Percentiles rank a stretch among this genome's conserved stretches.
phyloP scores from a whole-genome alignment of 2,797 vertebrate genomes.

The Etheostoma perlongum region DNA sequence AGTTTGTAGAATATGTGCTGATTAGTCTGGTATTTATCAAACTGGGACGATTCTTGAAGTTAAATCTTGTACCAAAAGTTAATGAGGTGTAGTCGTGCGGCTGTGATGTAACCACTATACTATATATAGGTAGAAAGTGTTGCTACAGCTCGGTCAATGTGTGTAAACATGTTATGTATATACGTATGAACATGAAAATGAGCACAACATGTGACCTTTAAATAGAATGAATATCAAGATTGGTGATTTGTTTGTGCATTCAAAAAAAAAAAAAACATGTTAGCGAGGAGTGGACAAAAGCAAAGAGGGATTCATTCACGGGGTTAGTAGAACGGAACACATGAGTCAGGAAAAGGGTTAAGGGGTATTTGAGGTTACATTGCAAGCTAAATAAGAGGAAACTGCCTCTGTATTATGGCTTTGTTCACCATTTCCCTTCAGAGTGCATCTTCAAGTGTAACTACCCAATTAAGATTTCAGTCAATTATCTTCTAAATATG shows the following conservation, averaged over 20 bases:
- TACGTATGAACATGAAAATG: too few relatives aligned
- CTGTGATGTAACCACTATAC: too few relatives aligned
- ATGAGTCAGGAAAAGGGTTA: neutral
- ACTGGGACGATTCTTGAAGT: neutral
- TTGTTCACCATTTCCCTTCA: slow-evolving; percentile 2
- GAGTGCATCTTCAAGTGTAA: slow-evolving; percentile 28
- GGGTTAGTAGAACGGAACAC: neutral
- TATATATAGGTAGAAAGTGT: too few relatives aligned
- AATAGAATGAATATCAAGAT: neutral
- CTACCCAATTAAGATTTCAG: slow-evolving; percentile 29
- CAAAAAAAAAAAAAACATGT: neutral
- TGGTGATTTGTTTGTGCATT: neutral
- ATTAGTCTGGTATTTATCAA: slow-evolving; percentile 9
- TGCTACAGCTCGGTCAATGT: neutral
- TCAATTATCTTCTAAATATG: slow-evolving; percentile 34
- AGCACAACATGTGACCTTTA: too few relatives aligned
- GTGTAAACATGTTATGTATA: too few relatives aligned
- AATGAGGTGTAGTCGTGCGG: neutral
- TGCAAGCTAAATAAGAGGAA: neutral
- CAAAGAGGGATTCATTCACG: neutral
- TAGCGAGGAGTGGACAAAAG: neutral
- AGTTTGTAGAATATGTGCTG: slow-evolving; percentile 3
- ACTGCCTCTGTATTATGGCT: slow-evolving; percentile 8
- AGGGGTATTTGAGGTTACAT: slow-evolving; percentile 3
- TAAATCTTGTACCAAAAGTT: neutral